Conservation (phyloP, 2,797 vertebrate genomes). For the Gallinago stenura region DNA sequence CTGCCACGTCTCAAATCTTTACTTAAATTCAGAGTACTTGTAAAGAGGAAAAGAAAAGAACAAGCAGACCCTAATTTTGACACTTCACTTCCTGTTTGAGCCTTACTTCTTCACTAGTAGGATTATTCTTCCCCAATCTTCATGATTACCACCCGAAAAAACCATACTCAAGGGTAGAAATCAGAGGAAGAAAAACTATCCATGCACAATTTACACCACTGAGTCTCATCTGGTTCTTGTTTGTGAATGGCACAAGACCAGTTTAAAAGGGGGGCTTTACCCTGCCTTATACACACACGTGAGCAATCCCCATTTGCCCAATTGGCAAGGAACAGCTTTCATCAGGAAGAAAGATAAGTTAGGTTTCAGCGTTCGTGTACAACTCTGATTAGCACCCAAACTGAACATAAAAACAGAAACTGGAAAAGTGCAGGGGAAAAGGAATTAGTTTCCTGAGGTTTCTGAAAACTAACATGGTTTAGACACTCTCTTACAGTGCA, state of each 20-base stretch:
- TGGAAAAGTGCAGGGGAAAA: background rate
- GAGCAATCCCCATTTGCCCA: background rate
- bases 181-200: background rate
- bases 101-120: background rate
- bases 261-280: background rate
- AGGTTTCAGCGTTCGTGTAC: background rate
- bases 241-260: background rate
- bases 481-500: background rate
- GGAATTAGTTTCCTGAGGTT: background rate
- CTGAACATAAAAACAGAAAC: background rate
- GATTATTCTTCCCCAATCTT: background rate
- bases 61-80: background rate
- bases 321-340: background rate
- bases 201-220: background rate
- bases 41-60: background rate
- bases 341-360: background rate
- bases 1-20: background rate
- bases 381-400: background rate
- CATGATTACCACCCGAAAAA: background rate
- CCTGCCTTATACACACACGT: fast-evolving
- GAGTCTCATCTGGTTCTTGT: background rate
- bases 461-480: background rate
- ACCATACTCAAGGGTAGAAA: background rate
- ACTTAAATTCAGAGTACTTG: background rate
- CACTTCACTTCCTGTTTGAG: background rate